Conservation (phyloP, 2,113 vertebrate genomes). For the Serinus canaria region DNA sequence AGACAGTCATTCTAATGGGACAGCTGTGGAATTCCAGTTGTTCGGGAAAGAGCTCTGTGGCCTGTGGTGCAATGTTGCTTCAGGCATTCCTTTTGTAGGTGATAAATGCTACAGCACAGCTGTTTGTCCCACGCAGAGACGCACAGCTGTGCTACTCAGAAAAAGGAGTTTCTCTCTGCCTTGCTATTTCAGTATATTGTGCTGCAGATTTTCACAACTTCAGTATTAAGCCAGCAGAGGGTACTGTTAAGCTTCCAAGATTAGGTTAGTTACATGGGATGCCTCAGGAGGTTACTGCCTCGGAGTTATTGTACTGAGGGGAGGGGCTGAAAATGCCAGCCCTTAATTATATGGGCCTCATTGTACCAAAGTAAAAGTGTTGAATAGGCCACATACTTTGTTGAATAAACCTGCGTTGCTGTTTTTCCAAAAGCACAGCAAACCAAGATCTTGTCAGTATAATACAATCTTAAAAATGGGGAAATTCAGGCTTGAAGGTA, state of each 20-base stretch:
- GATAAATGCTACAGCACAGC: neutral
- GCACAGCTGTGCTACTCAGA: neutral
- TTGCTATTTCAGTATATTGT: neutral
- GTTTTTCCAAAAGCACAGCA: neutral
- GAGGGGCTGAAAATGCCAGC: neutral
- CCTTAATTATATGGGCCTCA: neutral
- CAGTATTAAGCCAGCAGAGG: slow-evolving; percentile 34
- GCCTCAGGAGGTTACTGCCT: too few relatives aligned
- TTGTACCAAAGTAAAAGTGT: neutral
- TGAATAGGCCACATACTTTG: neutral
- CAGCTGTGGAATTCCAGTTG: slow-evolving; percentile 17
- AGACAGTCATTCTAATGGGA: neutral
- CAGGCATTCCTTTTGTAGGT: slow-evolving; percentile 8
- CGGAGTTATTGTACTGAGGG: neutral
- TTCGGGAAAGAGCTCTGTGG: neutral
- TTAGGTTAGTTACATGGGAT: accelerated
- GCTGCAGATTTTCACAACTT: neutral
- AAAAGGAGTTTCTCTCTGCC: neutral
- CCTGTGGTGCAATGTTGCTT: neutral
- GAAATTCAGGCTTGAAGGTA: neutral
- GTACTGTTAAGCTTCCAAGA: slow-evolving; percentile 1
- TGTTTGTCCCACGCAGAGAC: neutral
- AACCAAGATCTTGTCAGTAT: neutral
- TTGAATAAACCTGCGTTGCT: neutral
- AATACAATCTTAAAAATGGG: neutral